Conservation (phyloP, 2,888 invertebrate species). For the Alloscopus bannaensis region DNA sequence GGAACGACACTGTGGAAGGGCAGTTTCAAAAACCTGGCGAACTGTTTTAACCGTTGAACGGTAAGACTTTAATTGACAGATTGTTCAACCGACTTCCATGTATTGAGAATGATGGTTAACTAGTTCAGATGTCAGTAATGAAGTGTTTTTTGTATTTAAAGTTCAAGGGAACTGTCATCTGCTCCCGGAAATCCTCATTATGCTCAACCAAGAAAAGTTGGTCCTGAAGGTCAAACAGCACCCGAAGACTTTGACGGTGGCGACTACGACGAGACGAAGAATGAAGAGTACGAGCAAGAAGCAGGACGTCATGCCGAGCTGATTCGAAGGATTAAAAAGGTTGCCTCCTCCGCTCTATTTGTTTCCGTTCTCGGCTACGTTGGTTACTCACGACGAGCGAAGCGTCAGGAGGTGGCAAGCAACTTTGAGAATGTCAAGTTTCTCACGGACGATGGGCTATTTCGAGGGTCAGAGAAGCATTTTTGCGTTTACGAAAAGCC, state of each 20-base stretch:
- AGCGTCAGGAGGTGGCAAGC: conserved; percentile 47
- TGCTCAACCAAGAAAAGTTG: not conserved
- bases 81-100: no score
- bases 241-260: conserved; percentile 53
- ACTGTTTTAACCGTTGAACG: not conserved
- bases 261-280: conserved; percentile 62
- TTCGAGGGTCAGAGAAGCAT: conserved; percentile 57
- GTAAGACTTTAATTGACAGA: not conserved
- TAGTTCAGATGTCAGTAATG: no score
- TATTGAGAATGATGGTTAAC: no score
- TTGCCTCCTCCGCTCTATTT: conserved; percentile 68
- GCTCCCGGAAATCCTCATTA: not conserved
- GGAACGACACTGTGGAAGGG: no score
- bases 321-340: conserved; percentile 66
- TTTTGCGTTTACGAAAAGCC: conserved; percentile 55
- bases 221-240: conserved; percentile 38
- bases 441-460: conserved; percentile 61
- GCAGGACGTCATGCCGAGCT: conserved; percentile 46
- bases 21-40: not conserved
- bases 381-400: conserved; percentile 52
- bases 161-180: not conserved
- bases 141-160: not conserved
- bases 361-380: conserved; percentile 58
- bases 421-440: conserved; percentile 60
- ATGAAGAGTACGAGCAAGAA: conserved; percentile 63